phyloP scores from a whole-genome alignment of 2,797 vertebrate genomes.

The Hoplostethus mediterraneus region DNA sequence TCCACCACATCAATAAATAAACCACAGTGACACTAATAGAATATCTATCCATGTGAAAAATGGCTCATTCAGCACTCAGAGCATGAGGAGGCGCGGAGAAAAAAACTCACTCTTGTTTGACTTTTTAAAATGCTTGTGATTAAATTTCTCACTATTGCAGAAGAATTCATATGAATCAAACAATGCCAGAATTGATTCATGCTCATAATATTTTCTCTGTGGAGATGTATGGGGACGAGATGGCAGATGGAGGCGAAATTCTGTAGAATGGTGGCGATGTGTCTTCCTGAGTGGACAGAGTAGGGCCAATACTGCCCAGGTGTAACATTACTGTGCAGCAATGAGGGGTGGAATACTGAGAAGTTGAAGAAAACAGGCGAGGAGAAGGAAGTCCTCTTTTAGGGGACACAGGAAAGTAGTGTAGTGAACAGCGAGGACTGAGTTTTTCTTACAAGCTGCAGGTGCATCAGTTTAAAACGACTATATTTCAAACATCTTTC shows the following conservation, averaged over 20 bases:
- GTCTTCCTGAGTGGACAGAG: conserved; percentile 39
- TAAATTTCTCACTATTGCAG: conserved; percentile 53
- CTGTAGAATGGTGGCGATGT: conserved; percentile 27
- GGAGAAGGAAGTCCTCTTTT: not conserved
- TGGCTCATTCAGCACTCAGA: conserved; percentile 68
- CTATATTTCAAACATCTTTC: too few species aligned
- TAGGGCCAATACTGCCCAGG: conserved; percentile 18
- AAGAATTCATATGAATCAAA: conserved; percentile 58
- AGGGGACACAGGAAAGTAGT: not conserved
- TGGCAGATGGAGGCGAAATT: conserved; percentile 30
- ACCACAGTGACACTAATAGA: conserved; percentile 71
- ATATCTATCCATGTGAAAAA: conserved; percentile 72
- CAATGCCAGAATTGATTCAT: conserved; percentile 59
- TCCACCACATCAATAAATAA: conserved; percentile 81
- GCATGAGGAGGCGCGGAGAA: conserved; percentile 23
- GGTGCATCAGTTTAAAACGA: not conserved
- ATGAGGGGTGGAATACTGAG: conserved; percentile 17
- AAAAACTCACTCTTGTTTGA: conserved; percentile 39
- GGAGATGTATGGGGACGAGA: conserved; percentile 54
- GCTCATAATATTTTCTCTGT: conserved; percentile 60
- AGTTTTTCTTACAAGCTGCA: not conserved
- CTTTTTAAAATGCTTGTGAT: conserved; percentile 58
- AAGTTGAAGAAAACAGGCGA: conserved; percentile 5
- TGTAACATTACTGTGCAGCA: conserved; percentile 26
- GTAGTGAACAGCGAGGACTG: not conserved